These are phyloP conservation scores for Coluber constrictor DNA, from an alignment of 2,797 vertebrate genomes.

Conservation along the genomic window DNA sequence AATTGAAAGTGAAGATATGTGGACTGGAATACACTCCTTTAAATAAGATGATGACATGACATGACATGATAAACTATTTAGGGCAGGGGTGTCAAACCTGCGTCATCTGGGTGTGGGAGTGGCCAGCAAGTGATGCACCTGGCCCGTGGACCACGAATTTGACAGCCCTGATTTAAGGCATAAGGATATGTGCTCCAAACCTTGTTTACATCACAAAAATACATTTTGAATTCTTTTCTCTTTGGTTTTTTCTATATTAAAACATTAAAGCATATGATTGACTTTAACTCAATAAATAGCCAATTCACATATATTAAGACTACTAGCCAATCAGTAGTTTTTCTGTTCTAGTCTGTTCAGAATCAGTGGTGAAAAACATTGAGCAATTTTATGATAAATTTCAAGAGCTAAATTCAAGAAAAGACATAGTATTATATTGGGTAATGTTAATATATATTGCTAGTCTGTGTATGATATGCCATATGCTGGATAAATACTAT, in stretches of 20 bases:
- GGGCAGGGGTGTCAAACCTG: not conserved
- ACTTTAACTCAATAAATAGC: not conserved
- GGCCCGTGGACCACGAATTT: accelerated
- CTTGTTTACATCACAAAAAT: not conserved
- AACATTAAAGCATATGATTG: not conserved
- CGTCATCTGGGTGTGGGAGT: too few relatives aligned
- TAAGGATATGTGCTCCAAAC: not conserved
- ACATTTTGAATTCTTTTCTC: not conserved
- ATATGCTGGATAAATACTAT: not conserved
- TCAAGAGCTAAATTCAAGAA: not conserved
- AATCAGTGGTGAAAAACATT: not conserved
- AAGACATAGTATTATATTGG: not conserved
- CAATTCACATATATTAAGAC: not conserved
- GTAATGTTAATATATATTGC: not conserved
- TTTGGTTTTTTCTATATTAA: not conserved
- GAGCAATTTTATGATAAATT: not conserved
- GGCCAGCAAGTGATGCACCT: too few relatives aligned
- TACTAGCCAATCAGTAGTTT: not conserved
- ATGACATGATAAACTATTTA: not conserved
- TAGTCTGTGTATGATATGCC: not conserved
- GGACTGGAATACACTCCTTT: not conserved
- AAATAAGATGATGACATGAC: not conserved
- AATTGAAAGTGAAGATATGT: not conserved
- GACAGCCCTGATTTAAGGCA: not conserved
- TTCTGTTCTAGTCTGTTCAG: not conserved